Evolutionary conservation across 2,797 vertebrate genomes (phyloP), one percentile per base, ranked within the genome.

Genomic region (Eutrigla gurnardus): DNA sequence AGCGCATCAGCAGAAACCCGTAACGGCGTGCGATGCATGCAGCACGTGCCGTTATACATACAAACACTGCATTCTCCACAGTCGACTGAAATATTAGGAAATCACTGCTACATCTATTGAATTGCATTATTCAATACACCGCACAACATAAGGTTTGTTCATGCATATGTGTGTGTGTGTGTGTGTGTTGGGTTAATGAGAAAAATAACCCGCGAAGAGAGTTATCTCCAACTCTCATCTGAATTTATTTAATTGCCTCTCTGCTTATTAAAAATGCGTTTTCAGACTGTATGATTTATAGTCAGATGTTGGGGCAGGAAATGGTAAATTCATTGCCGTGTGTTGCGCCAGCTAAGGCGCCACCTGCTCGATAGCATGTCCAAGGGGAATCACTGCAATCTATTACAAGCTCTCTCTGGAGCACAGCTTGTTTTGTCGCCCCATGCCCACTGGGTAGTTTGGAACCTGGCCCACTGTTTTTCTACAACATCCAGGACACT

Each of bases 321-420:
- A 90, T 86, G 91, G 89, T 88, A 86, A 91, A 93, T 90, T 91
- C 89, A 89, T 93, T 91, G 91, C 87, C 79, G 86, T 83, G 90
- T 89, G 88, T 93, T 92, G 83, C 91, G 88, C 91, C 90, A 93
- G 90, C 91, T 86, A 91, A 91, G 90, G 82, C 89, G 71, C 93
- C 93, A 94, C 93, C 93, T 94, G 93, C 92, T 93, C 90, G 83
- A 89, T 91, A 90, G 91, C 92, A 93, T 91, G 91, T 92, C 92
- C 88, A 67, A 85, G 62, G 91, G 92, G 93, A 94, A 93, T 88
- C 88, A 70, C 86, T 89, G 88, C 92, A 91, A 94, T 94, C 93
- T 93, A 94, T 94, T 93, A 94, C 90, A 93, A 88, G 87, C 90
- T 91, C 91, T 92, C 92, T 92, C 88, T 75, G 91, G 92, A 91